phyloP scores from a whole-genome alignment of 2,113 vertebrate species.

The Sturnira hondurensis region DNA sequence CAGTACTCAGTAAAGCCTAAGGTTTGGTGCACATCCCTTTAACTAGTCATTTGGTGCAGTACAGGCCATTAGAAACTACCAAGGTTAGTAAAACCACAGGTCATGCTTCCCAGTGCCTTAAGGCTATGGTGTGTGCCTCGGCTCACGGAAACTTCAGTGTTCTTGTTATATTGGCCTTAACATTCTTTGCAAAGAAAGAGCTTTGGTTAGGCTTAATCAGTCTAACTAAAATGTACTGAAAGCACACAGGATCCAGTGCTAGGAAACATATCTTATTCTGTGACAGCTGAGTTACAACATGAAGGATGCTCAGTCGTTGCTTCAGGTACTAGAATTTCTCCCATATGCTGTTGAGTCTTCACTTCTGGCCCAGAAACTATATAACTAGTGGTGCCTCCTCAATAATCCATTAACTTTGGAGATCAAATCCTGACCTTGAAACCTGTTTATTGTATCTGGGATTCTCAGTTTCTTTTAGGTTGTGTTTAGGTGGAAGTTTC shows the following conservation, averaged over 20 bases:
- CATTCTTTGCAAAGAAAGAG: not conserved
- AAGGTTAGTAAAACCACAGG: not conserved
- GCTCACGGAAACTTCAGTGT: not conserved
- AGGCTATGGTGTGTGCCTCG: not conserved
- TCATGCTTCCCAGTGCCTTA: not conserved
- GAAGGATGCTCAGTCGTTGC: not conserved
- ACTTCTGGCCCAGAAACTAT: not conserved
- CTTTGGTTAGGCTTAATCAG: not conserved
- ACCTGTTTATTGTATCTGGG: not conserved
- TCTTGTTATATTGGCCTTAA: not conserved
- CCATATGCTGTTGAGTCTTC: not conserved
- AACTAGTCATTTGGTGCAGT: not conserved
- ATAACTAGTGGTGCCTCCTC: not conserved
- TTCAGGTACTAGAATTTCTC: not conserved
- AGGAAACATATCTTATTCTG: not conserved
- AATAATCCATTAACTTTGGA: not conserved
- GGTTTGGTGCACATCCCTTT: not conserved
- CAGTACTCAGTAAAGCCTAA: not conserved
- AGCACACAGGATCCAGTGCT: not conserved
- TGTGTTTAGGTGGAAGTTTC: slow-evolving; percentile 21
- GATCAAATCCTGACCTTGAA: not conserved
- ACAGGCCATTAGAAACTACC: not conserved
- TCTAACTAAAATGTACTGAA: not conserved
- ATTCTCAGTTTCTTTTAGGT: not conserved
- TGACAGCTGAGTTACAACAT: not conserved